These are phyloP conservation scores for Holothuria leucospilota DNA, from an alignment of 53 echinoderm and acorn worm genomes.

Conservation along the genomic window DNA sequence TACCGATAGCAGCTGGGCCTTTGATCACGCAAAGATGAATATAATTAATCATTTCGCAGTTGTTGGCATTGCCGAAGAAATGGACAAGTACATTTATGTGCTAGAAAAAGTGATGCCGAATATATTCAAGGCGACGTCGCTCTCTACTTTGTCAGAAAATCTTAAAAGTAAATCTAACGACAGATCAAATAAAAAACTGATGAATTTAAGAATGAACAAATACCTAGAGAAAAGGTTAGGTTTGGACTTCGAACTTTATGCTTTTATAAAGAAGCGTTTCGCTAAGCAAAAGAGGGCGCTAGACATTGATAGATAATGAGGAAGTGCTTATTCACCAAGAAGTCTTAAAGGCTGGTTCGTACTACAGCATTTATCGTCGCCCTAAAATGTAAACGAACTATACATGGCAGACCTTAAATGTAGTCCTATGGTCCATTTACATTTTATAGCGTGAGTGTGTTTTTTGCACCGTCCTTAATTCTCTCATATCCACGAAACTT, in stretches of 20 bases:
- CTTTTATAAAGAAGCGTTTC: conserved; percentile 31
- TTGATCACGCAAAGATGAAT: conserved; percentile 29
- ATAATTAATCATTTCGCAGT: conserved; percentile 35
- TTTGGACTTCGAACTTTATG: conserved; percentile 33
- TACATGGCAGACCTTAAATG: too few relatives aligned
- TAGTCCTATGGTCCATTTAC: too few relatives aligned
- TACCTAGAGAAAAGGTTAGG: conserved; percentile 27
- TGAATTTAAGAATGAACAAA: conserved; percentile 4
- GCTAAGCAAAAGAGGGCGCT: conserved; percentile 31
- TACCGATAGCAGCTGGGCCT: conserved; percentile 14
- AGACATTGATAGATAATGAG: neutral
- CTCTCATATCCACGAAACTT: too few relatives aligned
- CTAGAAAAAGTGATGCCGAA: conserved; percentile 27
- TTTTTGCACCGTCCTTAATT: too few relatives aligned
- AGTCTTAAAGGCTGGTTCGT: too few relatives aligned
- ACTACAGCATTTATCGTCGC: too few relatives aligned
- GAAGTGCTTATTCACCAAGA: neutral
- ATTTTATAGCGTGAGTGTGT: too few relatives aligned
- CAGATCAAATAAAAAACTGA: neutral
- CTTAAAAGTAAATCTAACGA: neutral
- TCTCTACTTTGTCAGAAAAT: neutral
- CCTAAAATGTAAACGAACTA: too few relatives aligned
- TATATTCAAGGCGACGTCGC: conserved; percentile 11
- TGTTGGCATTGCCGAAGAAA: conserved; percentile 21
- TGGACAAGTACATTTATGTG: conserved; percentile 4